Evolutionary conservation across 2,113 vertebrate genomes (phyloP).

Genomic region (Pseudolaguvia tuberculata): DNA sequence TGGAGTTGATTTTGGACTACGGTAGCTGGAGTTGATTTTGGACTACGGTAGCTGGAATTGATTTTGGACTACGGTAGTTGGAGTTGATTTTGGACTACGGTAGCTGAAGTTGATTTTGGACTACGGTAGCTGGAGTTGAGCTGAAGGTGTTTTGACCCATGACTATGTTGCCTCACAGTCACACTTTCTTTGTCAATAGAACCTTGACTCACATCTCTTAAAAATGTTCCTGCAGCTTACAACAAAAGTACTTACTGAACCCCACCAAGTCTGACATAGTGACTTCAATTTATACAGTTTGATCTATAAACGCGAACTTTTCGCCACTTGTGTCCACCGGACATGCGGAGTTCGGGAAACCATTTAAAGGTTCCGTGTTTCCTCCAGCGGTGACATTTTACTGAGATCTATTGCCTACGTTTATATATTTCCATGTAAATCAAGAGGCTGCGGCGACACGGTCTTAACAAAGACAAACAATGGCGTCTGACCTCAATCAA

Average conservation of each 20-base stretch:
- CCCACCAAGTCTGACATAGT: slow-evolving; percentile 21
- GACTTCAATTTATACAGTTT: slow-evolving; percentile 48
- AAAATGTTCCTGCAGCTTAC: no score
- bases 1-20: no score
- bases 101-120: no score
- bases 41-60: no score
- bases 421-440: slow-evolving; percentile 47
- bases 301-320: slow-evolving; percentile 60
- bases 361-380: slow-evolving; percentile 41
- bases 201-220: no score
- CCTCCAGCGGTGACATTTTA: slow-evolving; percentile 63
- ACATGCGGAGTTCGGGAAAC: slow-evolving; percentile 54
- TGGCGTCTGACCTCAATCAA: not conserved
- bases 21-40: no score
- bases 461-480: not conserved
- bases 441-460: slow-evolving; percentile 29
- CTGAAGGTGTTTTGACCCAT: no score
- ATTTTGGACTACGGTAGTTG: no score
- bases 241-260: not conserved
- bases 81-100: no score
- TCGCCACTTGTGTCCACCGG: slow-evolving; percentile 48
- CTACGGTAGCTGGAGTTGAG: no score
- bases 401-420: slow-evolving; percentile 56
- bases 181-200: no score
- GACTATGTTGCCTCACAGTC: no score